Evolutionary conservation across 2,113 vertebrate genomes (phyloP), one percentile per base, ranked within the genome.

Genomic region (Colaptes auratus): DNA sequence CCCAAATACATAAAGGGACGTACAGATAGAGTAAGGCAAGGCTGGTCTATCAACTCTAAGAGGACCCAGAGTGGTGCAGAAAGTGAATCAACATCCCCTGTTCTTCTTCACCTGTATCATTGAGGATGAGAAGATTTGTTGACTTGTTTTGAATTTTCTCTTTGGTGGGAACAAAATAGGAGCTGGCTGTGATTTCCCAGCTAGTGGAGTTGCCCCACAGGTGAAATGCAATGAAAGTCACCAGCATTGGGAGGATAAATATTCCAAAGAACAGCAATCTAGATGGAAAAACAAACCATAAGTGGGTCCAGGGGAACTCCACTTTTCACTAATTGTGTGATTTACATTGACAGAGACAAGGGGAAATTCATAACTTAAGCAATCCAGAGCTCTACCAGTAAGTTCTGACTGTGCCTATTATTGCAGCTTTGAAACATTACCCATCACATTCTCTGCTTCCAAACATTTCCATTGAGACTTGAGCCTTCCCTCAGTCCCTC

Each of bases 121-220:
- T 99, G 95, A 98, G 89, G 50, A 99, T 95, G 88, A 99, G 97
- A 14, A 99, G 98, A 84, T 98, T 98, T 46, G 98, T 98, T 10
- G 92, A 81, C 64, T 98, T 97, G 14, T 94, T 97, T 44, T 67
- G 96, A 6, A 92, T 95, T 5, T 96, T 92, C 96, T 98, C 96
- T 87, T 97, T 96, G 23, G 83, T 96, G 23, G 92, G 97, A 25
- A 98, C 97, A 53, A 99, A 99, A 97, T 99, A 99, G 0, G 97
- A 84, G 39, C 96, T 94, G 10, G 98, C 97, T 4, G 96, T 96
- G 90, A 99, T 98, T 92, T 99, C 98, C 67, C 97, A 98, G 2
- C 46, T 94, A 30, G 76, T 82, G 28, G 95, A 89, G 67, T 93
- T 65, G 30, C 92, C 61, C 9, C 86, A 92, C 61, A 92, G 60